Evolutionary conservation across 1,140 invertebrate species (phyloP), one percentile per base, ranked within the genome.

Genomic region (Drosophila pruinosa): DNA sequence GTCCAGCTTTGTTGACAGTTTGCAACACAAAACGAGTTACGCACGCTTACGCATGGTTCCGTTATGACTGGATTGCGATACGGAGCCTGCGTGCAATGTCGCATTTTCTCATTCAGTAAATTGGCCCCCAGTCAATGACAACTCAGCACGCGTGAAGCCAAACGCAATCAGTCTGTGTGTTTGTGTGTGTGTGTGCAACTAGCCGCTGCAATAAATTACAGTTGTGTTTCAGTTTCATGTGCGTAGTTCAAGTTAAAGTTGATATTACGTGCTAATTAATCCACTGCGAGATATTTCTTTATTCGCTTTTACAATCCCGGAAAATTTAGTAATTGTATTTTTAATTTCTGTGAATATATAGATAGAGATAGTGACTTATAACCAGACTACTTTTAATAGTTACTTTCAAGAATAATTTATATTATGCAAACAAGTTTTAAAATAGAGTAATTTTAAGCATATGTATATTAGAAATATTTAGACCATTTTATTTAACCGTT

Each of bases 41-140:
- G 82, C 81, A 65, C 68, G 82, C 73, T 72, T 85, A 85, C 81
- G 81, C 81, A 86, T 64, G 64, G 53, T 80, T 52, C 77, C 59
- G 71, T 72, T 75, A 73, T 73, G 52, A 74, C 68, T 68, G 68
- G 77, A 67, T 47, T 65, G 57, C 71, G 31, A 12, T 43, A 14
- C 39, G 41, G 28, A 36, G 34, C 15, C 63, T 67, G 63, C 7
- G 39, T 58, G 50, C 45, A 17, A 28, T 12, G 17, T 17, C 26
- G 22, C 15, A 65, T 36, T 48, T 47, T 72, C 31, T 75, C 36
- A 75, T 52, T 75, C 38, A 74, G 43, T 65, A 38, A 50, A 65
- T 54, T 47, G 45, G 10, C 3, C 2, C 31, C 31, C 34, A 24
- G 15, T 53, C 28, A 36, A 22, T 22, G 24, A 36, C 22, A 24